These are phyloP conservation scores for Odontamblyopus rebecca DNA, from an alignment of 2,797 vertebrate genomes.

Conservation along the genomic window DNA sequence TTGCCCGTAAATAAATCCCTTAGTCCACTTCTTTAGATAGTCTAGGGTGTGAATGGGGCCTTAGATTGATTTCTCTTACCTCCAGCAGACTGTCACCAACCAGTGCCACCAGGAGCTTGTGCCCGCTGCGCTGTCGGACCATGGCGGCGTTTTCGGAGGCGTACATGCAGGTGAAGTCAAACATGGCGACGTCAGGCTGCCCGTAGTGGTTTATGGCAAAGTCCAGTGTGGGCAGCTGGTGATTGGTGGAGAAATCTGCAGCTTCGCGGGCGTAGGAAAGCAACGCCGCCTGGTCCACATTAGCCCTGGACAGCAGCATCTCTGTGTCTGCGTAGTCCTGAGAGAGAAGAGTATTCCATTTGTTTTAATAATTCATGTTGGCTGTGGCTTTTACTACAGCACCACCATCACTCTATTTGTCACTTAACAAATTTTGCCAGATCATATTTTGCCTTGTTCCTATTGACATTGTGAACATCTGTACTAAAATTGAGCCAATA, in stretches of 20 bases:
- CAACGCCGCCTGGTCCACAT: conserved; percentile 94
- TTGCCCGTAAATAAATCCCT: too few species aligned
- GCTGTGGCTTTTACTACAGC: not conserved
- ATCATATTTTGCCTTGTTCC: too few species aligned
- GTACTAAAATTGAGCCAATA: too few species aligned
- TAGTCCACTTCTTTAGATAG: too few species aligned
- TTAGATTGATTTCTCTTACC: conserved; percentile 70
- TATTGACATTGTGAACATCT: too few species aligned
- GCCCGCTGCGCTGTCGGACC: conserved; percentile 88
- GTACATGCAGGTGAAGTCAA: conserved; percentile 99
- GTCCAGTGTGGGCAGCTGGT: conserved; percentile 91
- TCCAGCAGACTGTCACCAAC: conserved; percentile 97
- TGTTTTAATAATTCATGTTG: not conserved
- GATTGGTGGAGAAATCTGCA: conserved; percentile 95
- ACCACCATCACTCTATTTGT: not conserved
- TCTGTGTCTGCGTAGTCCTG: conserved; percentile 96
- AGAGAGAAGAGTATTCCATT: not conserved
- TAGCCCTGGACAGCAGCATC: conserved; percentile 89
- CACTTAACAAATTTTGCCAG: too few species aligned
- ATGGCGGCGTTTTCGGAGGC: conserved; percentile 95
- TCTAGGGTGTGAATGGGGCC: too few species aligned
- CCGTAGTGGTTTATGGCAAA: conserved; percentile 99
- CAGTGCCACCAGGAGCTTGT: conserved; percentile 89
- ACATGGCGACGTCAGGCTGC: conserved; percentile 98
- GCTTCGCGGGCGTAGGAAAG: conserved; percentile 92